phyloP scores from a whole-genome alignment of 2,797 vertebrate genomes.

The Trematocara caparti region DNA sequence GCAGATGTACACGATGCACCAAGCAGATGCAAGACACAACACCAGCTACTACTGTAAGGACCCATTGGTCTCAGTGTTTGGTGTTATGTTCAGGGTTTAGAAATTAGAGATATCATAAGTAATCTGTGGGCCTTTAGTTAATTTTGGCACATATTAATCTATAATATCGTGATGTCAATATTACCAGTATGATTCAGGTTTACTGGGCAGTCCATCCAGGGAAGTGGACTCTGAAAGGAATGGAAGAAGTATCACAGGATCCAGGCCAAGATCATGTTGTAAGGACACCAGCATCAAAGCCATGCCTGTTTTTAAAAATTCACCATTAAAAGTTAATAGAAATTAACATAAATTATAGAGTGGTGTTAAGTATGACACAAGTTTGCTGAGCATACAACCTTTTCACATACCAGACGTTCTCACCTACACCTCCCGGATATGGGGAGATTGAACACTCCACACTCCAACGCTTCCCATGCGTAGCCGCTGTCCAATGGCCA shows the following conservation, averaged over 20 bases:
- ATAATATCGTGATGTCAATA: neutral
- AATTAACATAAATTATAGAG: neutral
- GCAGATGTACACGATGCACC: slow-evolving; percentile 49
- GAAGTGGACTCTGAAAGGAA: slow-evolving; percentile 84
- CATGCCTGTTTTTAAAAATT: neutral
- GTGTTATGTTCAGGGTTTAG: neutral
- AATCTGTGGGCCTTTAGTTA: neutral
- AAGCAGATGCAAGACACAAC: neutral
- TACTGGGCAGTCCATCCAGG: slow-evolving; percentile 52
- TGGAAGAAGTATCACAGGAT: slow-evolving; percentile 76
- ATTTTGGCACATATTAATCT: neutral
- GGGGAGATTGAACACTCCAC: slow-evolving; percentile 80
- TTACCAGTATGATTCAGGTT: neutral
- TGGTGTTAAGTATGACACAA: slow-evolving; percentile 56
- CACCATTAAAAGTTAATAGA: neutral
- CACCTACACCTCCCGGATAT: slow-evolving; percentile 79
- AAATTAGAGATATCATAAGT: neutral
- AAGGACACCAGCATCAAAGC: neutral
- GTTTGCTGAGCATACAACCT: slow-evolving; percentile 22
- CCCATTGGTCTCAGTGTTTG: neutral
- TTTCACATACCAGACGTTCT: rapidly evolving
- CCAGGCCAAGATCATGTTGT: neutral
- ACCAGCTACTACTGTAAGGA: neutral
- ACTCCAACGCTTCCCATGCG: slow-evolving; percentile 77
- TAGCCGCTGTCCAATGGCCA: slow-evolving; percentile 55